A percentile compares a stretch with the other conserved stretches of the same genome.
Evolutionary conservation across 2,113 vertebrate genomes (phyloP).

Genomic region (Nothoprocta pentlandii): DNA sequence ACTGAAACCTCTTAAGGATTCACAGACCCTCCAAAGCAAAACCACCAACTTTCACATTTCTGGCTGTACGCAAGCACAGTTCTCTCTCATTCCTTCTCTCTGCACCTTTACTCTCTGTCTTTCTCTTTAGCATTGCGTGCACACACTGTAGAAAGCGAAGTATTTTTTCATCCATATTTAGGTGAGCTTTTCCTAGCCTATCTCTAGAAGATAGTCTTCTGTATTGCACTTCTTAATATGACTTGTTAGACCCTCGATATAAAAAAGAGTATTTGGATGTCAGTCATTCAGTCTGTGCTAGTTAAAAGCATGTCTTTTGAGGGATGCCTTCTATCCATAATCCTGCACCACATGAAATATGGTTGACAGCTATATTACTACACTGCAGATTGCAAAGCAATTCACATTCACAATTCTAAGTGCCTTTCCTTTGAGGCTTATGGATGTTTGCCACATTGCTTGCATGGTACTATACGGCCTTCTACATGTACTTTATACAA

Average conservation of each 20-base stretch:
- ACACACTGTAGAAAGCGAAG: background rate
- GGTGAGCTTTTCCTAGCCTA: background rate
- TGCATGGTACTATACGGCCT: conserved; percentile 48
- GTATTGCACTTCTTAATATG: background rate
- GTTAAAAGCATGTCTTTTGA: conserved; percentile 38
- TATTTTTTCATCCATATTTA: background rate
- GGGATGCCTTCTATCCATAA: conserved; percentile 53
- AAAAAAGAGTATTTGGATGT: background rate
- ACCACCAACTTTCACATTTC: conserved; percentile 48
- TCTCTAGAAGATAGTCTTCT: background rate
- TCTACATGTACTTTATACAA: conserved; percentile 54
- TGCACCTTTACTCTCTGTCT: no score
- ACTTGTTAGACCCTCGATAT: background rate
- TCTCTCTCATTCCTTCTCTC: background rate
- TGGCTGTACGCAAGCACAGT: background rate
- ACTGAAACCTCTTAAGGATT: conserved; percentile 37
- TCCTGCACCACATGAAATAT: conserved; percentile 63
- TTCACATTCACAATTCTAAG: conserved; percentile 72
- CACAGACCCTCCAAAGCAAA: conserved; percentile 30
- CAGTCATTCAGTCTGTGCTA: background rate
- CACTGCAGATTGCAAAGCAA: conserved; percentile 67
- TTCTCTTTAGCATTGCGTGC: background rate
- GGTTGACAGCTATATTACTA: conserved; percentile 70
- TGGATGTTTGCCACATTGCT: conserved; percentile 65
- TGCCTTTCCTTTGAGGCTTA: conserved; percentile 67